phyloP scores from a whole-genome alignment of 2,888 invertebrate genomes.

The Gymnoscelis rufifasciata region DNA sequence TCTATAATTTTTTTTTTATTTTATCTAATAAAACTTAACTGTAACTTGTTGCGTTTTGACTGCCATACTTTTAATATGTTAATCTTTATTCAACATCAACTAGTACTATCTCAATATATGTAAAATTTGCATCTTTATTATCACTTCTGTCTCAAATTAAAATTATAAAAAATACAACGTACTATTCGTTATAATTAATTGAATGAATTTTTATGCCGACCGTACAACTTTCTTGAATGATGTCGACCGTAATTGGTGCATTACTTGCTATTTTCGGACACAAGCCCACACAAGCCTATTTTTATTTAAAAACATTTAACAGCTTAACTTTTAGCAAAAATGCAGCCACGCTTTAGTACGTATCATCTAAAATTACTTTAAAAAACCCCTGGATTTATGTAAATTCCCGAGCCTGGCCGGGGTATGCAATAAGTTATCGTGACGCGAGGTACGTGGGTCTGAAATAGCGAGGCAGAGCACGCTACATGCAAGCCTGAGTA shows the following conservation, averaged over 20 bases:
- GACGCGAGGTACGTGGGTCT: constrained; percentile 52
- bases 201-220: not conserved
- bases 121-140: too few species aligned
- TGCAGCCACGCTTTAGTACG: not conserved
- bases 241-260: constrained; percentile 2
- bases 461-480: constrained; percentile 65
- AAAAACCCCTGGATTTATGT: constrained; percentile 41
- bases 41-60: too few species aligned
- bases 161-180: not conserved
- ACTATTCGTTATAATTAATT: not conserved
- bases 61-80: too few species aligned
- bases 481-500: constrained; percentile 58
- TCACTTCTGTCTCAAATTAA: too few species aligned
- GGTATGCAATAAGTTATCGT: constrained; percentile 57
- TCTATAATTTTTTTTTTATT: too few species aligned
- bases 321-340: not conserved
- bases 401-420: constrained; percentile 37
- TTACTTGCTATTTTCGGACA: constrained; percentile 11
- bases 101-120: too few species aligned
- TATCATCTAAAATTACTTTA: not conserved
- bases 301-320: not conserved
- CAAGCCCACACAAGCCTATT: constrained; percentile 1
- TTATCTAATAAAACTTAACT: too few species aligned
- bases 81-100: too few species aligned
- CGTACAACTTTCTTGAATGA: constrained; percentile 3